Base-by-base conservation (phyloP, 2,888 invertebrate species). In the Ditylenchus weischeri region DNA sequence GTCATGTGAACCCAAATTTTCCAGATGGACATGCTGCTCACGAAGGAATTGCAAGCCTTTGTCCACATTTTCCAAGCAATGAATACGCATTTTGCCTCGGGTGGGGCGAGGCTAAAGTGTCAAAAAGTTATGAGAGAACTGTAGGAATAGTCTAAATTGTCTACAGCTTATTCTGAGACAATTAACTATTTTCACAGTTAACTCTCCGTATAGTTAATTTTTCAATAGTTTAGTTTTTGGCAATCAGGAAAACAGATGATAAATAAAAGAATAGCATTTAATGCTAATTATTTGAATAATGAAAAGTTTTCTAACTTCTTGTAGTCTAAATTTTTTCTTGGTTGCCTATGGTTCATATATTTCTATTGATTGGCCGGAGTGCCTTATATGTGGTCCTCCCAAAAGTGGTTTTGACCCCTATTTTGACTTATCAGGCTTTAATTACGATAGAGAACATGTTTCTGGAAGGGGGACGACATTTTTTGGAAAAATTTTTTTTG, bases 21-120 rank as follows among this genome's bases (percentile, higher is more conserved):
- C 98, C 79, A 99, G 87, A 85, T 99, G 98, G 65, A 99, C 98
- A 76, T 95, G 89, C 85, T 99, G 96, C 80, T 98, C 98, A 68
- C 92, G 89, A 69, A 98, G 87, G 86, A 99, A 99, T 86, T 94
- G 93, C 83, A 99, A 86, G 23, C 96, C 96, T 86, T 99, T 99
- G 87, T 99, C 98, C 66, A 99, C 98, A 85, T 99, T 99, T 86
- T 99, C n/a, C 83, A 99, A 87, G 86, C 98, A 99, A 86, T 99
- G 98, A 85, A 99, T 99, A 80, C 98, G 89, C 98, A 99, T 99
- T 87, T 98, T 98, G 79, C 98, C 98, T 86, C 96, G 96, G 57
- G 98, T 99, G 69, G 96, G 96, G 77, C 93, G 90, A 54, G 98
- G 98, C 88, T 89, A 57, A 38, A 21, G 23, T 63, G 13, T 19